Conservation (phyloP, 2,888 invertebrate species). For the Macrophya annulata region DNA sequence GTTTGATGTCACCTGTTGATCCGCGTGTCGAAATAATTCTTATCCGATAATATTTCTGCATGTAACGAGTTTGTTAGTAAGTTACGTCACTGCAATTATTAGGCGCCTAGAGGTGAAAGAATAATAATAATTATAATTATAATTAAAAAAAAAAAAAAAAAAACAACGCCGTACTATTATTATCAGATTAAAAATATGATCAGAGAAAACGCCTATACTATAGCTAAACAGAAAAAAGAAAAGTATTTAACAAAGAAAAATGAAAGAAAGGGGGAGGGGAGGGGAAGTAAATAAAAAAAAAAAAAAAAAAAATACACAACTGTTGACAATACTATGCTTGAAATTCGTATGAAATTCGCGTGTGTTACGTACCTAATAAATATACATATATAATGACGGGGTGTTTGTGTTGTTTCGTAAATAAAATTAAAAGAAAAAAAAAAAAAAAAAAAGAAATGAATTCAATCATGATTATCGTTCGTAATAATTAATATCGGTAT, state of each 20-base stretch:
- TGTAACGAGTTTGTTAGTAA: background rate
- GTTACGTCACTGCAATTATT: background rate
- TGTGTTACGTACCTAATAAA: slow-evolving; percentile 75
- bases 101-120: background rate
- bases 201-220: slow-evolving; percentile 3
- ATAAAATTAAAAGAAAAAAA: background rate
- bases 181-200: background rate
- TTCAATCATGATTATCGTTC: slow-evolving; percentile 53
- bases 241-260: background rate
- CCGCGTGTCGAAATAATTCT: background rate
- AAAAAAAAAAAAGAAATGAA: slow-evolving; percentile 11
- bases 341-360: slow-evolving; percentile 72
- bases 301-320: slow-evolving; percentile 72
- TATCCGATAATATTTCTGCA: slow-evolving; percentile 2
- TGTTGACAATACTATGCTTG: slow-evolving; percentile 78
- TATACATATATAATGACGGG: slow-evolving; percentile 67
- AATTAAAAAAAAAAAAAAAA: background rate
- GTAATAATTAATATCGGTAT: slow-evolving; percentile 40
- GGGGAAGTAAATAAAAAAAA: slow-evolving; percentile 56
- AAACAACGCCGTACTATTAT: background rate
- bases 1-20: background rate
- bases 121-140: background rate
- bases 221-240: background rate
- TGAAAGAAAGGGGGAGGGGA: background rate
- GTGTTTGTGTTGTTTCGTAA: slow-evolving; percentile 70